Conservation (phyloP, 92 coral and sea anemone species). For the Heliopora coerulea region DNA sequence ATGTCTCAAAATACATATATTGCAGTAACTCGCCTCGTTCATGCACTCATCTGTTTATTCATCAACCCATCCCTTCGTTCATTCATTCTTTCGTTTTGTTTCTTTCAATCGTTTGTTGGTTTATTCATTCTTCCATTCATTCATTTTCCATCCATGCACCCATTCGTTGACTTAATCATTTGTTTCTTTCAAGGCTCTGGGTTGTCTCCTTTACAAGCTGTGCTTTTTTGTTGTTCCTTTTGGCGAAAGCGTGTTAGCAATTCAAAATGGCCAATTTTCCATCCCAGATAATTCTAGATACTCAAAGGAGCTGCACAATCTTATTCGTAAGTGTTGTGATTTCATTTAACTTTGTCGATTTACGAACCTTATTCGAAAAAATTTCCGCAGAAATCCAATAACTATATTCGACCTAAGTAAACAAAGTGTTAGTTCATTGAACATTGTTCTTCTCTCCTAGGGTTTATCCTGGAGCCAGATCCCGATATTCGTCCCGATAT, state of each 20-base stretch:
- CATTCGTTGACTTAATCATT: background rate
- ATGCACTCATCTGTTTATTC: too few species aligned
- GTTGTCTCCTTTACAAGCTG: constrained; percentile 88
- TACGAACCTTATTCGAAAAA: too few species aligned
- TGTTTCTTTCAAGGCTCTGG: constrained; percentile 72
- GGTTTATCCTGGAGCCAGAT: constrained; percentile 80
- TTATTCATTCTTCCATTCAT: background rate
- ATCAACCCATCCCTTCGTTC: background rate
- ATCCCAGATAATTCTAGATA: constrained; percentile 93
- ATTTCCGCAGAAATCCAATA: too few species aligned
- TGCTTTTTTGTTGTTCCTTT: constrained; percentile 90
- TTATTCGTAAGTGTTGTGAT: constrained; percentile 34
- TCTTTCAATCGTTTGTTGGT: background rate
- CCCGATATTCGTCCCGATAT: constrained; percentile 91
- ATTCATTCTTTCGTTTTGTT: background rate
- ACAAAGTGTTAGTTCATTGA: too few species aligned
- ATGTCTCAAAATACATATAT: too few species aligned
- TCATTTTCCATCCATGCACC: background rate
- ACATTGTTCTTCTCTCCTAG: too few species aligned
- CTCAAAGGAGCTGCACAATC: constrained; percentile 72
- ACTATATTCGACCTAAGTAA: too few species aligned
- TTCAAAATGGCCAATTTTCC: constrained; percentile 94
- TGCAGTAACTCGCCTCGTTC: too few species aligned
- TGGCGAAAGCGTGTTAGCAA: constrained; percentile 97
- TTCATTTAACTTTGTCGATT: background rate